Evolutionary conservation across 2,797 vertebrate genomes (phyloP).

Genomic region (Ataeniobius toweri): DNA sequence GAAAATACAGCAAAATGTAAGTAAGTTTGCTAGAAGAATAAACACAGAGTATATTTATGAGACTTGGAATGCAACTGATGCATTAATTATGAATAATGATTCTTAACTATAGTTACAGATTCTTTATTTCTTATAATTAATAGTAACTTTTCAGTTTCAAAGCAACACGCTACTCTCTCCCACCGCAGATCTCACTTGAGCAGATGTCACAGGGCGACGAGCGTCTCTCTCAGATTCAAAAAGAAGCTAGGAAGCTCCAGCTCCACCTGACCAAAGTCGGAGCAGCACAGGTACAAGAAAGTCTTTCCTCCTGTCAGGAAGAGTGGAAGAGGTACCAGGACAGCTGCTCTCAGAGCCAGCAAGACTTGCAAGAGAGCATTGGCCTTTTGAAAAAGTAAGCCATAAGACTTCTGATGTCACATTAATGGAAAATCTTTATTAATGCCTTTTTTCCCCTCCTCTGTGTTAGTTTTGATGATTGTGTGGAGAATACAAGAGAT

Average conservation of each 20-base stretch:
- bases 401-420: not conserved
- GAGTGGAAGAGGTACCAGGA: constrained; percentile 86
- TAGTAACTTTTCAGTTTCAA: not conserved
- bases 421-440: constrained; percentile 23
- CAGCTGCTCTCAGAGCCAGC: constrained; percentile 84
- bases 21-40: no score
- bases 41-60: no score
- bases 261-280: constrained; percentile 84
- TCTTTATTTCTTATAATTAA: not conserved
- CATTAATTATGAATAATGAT: no score
- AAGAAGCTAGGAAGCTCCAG: constrained; percentile 86
- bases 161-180: not conserved
- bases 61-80: no score
- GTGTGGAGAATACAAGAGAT: constrained; percentile 80
- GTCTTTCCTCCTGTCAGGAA: constrained; percentile 84
- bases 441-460: not conserved
- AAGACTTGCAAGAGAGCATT: constrained; percentile 84
- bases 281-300: constrained; percentile 85
- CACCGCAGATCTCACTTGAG: constrained; percentile 80
- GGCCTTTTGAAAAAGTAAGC: constrained; percentile 79
- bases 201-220: constrained; percentile 81
- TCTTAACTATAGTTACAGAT: no score
- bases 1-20: no score
- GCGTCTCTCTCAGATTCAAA: constrained; percentile 81
- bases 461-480: constrained; percentile 86